These are phyloP conservation scores for Melanophora roralis DNA, from an alignment of 2,888 invertebrate genomes.

Conservation along the genomic window DNA sequence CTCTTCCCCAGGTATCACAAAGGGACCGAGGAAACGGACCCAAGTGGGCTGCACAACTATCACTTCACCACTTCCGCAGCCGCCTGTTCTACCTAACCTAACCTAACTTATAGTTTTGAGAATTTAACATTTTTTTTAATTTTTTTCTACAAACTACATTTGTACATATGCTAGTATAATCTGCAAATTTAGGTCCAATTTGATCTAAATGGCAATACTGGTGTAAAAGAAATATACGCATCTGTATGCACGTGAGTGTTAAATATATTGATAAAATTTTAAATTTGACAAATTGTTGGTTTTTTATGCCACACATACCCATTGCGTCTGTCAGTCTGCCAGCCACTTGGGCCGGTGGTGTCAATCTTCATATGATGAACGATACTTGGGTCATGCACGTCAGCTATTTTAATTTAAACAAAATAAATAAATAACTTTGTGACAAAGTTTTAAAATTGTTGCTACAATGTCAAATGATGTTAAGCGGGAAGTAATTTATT, in stretches of 20 bases:
- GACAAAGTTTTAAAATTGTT: conserved; percentile 48
- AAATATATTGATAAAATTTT: conserved; percentile 68
- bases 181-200: no score
- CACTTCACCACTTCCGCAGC: no score
- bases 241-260: conserved; percentile 61
- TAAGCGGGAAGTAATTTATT: conserved; percentile 60
- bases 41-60: no score
- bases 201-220: no score
- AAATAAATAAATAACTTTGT: conserved; percentile 22
- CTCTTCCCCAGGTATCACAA: no score
- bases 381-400: conserved; percentile 29
- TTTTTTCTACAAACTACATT: no score
- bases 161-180: no score
- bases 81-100: no score
- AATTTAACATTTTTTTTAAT: no score
- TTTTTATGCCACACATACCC: conserved; percentile 42
- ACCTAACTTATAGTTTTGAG: no score
- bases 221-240: conserved; percentile 19
- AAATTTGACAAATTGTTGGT: conserved; percentile 67
- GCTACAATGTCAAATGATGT: conserved; percentile 56
- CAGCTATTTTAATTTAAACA: conserved; percentile 21
- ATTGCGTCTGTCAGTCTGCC: background rate
- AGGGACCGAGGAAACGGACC: no score
- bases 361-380: conserved; percentile 19
- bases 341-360: background rate